Evolutionary conservation across 2,113 vertebrate species (phyloP).

Genomic region (Melanerpes aurifrons): DNA sequence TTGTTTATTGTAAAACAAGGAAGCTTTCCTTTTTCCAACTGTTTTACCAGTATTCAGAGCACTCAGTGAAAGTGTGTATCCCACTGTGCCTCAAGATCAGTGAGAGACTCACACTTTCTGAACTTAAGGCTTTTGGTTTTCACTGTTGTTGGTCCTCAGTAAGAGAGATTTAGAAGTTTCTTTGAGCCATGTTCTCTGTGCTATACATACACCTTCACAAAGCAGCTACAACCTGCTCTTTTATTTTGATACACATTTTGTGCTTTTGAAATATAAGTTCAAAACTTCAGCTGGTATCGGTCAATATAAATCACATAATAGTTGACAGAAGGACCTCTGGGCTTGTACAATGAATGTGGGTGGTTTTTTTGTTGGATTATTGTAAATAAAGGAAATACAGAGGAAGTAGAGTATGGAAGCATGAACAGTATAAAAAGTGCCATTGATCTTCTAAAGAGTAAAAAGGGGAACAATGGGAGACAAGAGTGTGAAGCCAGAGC

Average conservation of each 20-base stretch:
- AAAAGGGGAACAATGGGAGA: neutral
- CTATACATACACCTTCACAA: neutral
- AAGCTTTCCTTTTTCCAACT: neutral
- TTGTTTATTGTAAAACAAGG: neutral
- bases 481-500: neutral
- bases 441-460: neutral
- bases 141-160: neutral
- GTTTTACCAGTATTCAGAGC: neutral
- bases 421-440: neutral
- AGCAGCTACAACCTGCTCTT: neutral
- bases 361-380: neutral
- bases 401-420: neutral
- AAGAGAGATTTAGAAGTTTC: neutral
- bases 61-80: accelerated
- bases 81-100: neutral
- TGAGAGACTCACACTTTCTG: neutral
- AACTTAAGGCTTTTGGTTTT: slow-evolving; percentile 1
- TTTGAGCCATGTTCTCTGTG: neutral
- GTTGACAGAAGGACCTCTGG: neutral
- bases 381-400: neutral
- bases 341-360: neutral
- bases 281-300: neutral
- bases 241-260: neutral
- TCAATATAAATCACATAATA: neutral
- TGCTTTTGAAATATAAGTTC: neutral